Conservation (phyloP, 2,888 invertebrate species). For the Noctua janthina region DNA sequence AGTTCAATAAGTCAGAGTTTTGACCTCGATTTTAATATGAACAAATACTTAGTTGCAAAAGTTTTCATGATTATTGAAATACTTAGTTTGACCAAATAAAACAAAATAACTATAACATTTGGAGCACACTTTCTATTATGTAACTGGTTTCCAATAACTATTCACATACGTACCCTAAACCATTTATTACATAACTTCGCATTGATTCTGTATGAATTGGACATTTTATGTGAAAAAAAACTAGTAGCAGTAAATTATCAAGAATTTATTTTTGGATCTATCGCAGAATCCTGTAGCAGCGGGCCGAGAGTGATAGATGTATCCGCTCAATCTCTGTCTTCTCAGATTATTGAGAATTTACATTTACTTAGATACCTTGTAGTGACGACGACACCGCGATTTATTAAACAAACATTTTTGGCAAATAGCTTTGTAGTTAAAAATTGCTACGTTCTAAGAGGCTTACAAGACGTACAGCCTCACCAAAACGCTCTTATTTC, state of each 20-base stretch:
- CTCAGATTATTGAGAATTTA: constrained; percentile 81
- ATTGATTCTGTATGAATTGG: constrained; percentile 2
- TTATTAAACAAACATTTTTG: constrained; percentile 55
- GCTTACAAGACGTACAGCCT: constrained; percentile 22
- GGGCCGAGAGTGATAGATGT: constrained; percentile 79
- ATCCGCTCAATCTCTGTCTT: constrained; percentile 82
- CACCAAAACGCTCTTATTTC: constrained; percentile 24
- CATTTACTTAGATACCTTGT: constrained; percentile 60
- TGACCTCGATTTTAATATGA: background rate
- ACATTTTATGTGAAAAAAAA: constrained; percentile 26
- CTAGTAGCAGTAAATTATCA: constrained; percentile 53
- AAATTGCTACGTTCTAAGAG: constrained; percentile 14
- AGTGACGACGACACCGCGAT: constrained; percentile 57
- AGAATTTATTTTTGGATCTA: constrained; percentile 70
- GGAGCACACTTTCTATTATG: constrained; percentile 13
- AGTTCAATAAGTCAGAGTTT: background rate
- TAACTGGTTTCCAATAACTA: constrained; percentile 28
- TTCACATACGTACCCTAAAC: background rate
- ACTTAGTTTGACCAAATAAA: constrained; percentile 5
- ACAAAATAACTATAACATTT: constrained; percentile 15
- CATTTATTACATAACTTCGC: constrained; percentile 32
- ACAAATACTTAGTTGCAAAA: background rate
- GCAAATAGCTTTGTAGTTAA: constrained; percentile 23
- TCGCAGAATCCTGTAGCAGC: constrained; percentile 66
- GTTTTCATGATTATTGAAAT: constrained; percentile 6